Evolutionary conservation across 2,888 invertebrate species (phyloP).

Genomic region (Amblyjoppa fuscipennis): DNA sequence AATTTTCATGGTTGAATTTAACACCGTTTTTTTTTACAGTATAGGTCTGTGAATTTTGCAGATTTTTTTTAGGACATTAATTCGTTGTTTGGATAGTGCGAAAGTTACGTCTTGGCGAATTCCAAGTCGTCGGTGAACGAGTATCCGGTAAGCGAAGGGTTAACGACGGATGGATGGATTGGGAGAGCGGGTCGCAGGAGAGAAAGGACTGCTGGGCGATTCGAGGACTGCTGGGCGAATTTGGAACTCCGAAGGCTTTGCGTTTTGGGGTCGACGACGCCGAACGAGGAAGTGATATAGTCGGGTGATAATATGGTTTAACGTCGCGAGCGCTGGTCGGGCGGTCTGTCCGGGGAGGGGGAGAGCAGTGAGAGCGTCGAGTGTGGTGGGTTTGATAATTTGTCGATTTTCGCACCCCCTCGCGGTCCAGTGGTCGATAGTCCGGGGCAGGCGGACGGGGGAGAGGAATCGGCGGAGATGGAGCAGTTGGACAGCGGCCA

Average conservation of each 20-base stretch:
- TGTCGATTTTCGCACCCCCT: conserved; percentile 68
- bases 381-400: conserved; percentile 69
- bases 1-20: no score
- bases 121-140: no score
- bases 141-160: neutral
- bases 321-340: conserved; percentile 49
- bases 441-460: neutral
- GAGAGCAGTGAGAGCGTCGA: conserved; percentile 26
- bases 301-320: conserved; percentile 70
- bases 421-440: conserved; percentile 48
- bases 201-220: neutral
- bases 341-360: neutral
- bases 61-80: no score
- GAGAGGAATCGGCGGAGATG: conserved; percentile 35
- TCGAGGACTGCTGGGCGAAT: conserved; percentile 3
- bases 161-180: neutral
- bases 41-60: no score
- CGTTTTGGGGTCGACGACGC: conserved; percentile 62
- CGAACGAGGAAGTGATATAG: conserved; percentile 66
- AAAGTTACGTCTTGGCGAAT: neutral
- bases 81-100: no score
- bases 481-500: conserved; percentile 65
- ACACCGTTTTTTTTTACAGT: no score
- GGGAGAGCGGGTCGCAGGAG: neutral
- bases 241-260: conserved; percentile 21